Conservation (phyloP, 2,888 invertebrate species). For the Morinoia aosen region DNA sequence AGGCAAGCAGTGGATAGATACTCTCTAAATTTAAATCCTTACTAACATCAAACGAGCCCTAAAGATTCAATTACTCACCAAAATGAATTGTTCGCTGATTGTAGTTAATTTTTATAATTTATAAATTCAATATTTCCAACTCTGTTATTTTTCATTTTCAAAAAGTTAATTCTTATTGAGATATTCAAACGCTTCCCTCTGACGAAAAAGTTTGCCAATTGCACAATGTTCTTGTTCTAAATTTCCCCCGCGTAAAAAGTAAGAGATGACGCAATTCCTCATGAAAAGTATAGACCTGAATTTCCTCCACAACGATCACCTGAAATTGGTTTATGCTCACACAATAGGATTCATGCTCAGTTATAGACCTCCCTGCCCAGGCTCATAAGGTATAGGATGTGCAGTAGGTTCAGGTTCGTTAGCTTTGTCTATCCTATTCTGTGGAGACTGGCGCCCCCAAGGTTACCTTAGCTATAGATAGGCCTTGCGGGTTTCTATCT, state of each 20-base stretch:
- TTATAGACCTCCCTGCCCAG: background rate
- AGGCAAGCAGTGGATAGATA: background rate
- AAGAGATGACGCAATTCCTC: background rate
- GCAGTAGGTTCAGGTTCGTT: too few relatives aligned
- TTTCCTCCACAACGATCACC: background rate
- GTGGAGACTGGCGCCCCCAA: too few relatives aligned
- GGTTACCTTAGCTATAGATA: too few relatives aligned
- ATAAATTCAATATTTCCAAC: too few relatives aligned
- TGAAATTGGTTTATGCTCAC: background rate
- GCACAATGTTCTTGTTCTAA: background rate
- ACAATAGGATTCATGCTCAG: background rate
- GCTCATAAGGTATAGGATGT: too few relatives aligned
- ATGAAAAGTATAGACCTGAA: background rate
- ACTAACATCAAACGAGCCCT: background rate
- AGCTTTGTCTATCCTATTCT: too few relatives aligned
- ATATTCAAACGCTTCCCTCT: background rate
- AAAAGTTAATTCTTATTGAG: too few relatives aligned
- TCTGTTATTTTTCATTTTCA: too few relatives aligned
- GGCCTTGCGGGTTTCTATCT: too few relatives aligned
- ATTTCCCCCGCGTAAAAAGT: background rate
- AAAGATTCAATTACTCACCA: background rate
- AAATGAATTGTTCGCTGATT: background rate
- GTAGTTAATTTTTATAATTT: too few relatives aligned
- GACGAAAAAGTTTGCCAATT: background rate
- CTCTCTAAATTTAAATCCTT: background rate